Conservation (phyloP, 1,140 invertebrate genomes). For the Brachionus manjavacas region DNA sequence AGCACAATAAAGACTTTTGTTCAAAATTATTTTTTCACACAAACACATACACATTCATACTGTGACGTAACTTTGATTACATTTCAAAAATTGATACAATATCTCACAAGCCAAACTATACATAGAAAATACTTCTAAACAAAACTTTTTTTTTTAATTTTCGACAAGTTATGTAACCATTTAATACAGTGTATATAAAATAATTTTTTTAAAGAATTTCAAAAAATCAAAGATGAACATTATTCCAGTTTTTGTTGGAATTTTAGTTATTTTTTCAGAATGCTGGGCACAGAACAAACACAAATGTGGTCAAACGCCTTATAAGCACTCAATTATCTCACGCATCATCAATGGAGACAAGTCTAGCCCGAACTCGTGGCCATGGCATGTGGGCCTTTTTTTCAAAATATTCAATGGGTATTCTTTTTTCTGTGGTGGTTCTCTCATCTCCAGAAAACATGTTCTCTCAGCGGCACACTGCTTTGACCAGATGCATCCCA, state of each 20-base stretch:
- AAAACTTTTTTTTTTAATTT: neutral
- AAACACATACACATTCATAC: too few species aligned
- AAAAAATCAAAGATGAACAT: neutral
- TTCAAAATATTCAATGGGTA: neutral
- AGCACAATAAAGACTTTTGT: neutral
- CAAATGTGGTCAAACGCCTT: neutral
- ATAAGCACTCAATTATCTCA: neutral
- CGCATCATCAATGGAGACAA: neutral
- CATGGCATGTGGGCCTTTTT: conserved; percentile 11
- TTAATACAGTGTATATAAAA: neutral
- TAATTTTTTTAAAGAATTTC: neutral
- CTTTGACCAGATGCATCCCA: neutral
- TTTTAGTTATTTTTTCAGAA: neutral
- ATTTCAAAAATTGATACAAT: neutral
- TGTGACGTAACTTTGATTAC: neutral
- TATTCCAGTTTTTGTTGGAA: neutral
- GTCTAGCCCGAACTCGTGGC: conserved; percentile 7
- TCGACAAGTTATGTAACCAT: neutral
- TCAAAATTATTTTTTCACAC: neutral
- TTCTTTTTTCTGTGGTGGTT: conserved; percentile 43
- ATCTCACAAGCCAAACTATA: neutral
- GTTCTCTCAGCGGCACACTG: conserved; percentile 45
- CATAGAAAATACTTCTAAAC: neutral
- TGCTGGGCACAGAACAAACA: neutral
- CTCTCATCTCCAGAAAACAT: conserved; percentile 43